These are phyloP conservation scores for Acanthisitta chloris DNA, from an alignment of 2,113 vertebrate species.

Conservation along the genomic window DNA sequence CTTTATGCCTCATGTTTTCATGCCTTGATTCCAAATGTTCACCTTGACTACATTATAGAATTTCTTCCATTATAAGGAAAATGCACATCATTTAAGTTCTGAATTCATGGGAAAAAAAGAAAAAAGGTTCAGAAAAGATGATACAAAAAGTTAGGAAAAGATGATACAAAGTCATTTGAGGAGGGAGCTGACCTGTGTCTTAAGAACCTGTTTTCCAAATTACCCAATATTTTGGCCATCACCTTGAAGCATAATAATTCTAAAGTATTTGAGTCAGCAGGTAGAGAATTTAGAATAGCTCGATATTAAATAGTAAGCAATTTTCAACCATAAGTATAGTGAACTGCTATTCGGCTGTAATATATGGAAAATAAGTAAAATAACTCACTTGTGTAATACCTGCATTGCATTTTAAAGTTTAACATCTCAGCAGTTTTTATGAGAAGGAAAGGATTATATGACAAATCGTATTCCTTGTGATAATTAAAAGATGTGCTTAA, in stretches of 20 bases:
- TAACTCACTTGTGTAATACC: constrained; percentile 43
- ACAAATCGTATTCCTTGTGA: neutral
- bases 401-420: constrained; percentile 12
- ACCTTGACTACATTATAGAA: neutral
- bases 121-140: neutral
- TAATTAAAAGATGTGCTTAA: neutral
- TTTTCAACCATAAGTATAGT: neutral
- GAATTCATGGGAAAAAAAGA: neutral
- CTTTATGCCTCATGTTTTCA: neutral
- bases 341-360: constrained; percentile 24
- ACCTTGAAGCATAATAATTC: neutral
- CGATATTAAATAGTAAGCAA: neutral
- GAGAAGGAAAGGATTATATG: neutral
- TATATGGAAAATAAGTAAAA: constrained; percentile 49
- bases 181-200: neutral
- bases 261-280: constrained; percentile 27
- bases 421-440: constrained; percentile 24
- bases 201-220: neutral
- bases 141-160: neutral
- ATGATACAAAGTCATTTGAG: neutral
- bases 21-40: neutral
- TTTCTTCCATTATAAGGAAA: neutral
- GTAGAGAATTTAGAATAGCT: neutral
- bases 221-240: neutral
- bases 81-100: neutral